Percentiles rank a stretch among this genome's conserved stretches.
Conservation (phyloP, 2,797 vertebrate species). For the Chelmon rostratus region DNA sequence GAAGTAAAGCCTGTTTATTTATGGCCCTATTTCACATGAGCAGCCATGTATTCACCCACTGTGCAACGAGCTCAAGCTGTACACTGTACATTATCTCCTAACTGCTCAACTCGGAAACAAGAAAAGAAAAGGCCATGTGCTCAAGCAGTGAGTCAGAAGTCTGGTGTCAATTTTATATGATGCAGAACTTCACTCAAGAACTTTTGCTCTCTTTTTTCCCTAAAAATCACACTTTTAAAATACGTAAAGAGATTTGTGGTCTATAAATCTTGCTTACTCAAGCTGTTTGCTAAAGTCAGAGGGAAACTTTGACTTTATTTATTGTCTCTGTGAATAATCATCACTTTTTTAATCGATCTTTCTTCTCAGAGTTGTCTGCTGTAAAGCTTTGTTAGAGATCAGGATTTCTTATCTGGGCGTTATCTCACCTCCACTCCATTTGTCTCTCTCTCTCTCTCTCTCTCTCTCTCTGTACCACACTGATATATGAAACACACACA, state of each 20-base stretch:
- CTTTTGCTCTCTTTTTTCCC: neutral
- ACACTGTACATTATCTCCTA: neutral
- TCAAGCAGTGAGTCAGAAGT: neutral
- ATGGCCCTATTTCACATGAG: constrained; percentile 16
- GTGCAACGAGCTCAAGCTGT: neutral
- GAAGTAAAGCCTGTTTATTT: neutral
- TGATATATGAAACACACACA: neutral
- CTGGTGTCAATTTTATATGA: neutral
- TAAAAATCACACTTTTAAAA: neutral
- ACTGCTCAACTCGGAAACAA: constrained; percentile 4
- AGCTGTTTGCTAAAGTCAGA: neutral
- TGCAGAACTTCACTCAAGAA: neutral
- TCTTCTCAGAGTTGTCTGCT: neutral
- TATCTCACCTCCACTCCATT: neutral
- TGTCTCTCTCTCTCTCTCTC: neutral
- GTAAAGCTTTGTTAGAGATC: neutral
- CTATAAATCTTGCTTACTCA: neutral
- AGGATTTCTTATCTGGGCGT: neutral
- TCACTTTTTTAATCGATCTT: neutral
- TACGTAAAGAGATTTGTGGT: too few species aligned
- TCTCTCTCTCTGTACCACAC: neutral
- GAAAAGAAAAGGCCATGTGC: constrained; percentile 8
- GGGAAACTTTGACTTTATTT: neutral
- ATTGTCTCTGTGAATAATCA: neutral
- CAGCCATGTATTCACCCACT: constrained; percentile 12